Base-by-base conservation (phyloP, 2,113 vertebrate genomes). In the Syngnathus typhle region DNA sequence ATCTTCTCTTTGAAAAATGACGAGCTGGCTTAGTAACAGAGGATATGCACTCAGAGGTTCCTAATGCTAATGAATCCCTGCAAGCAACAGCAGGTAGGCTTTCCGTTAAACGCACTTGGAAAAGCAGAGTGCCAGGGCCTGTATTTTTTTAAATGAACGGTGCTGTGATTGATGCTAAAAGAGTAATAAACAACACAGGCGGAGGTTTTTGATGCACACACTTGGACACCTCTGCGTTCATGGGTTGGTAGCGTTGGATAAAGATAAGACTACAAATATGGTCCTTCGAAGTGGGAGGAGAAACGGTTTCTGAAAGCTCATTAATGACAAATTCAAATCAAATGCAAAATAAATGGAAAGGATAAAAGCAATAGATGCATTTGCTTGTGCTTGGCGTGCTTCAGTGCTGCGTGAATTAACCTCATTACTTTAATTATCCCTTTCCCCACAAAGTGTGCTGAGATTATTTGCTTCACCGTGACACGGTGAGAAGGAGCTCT, bases 51-150 rank as follows among this genome's bases (percentile, higher is more conserved):
- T 83, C 71, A 84, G 76, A 83, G 78, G 69, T 81, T 79, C 64
- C 82, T 88, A 81, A 76, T 90, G 82, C 86, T 80, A 71, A 81
- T 74, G 82, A 84, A 67, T 76, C 78, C 68, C 80, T 83, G 68
- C 80, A 78, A 87, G 83, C 79, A 74, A 75, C 64, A 84, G 75
- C 68, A 63, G 67, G 69, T 74, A 74, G 63, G 71, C 64, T 79
- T 81, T 65, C 77, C 67, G 58, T 82, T 67, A 56, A 7, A 55
- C 67, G 41, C 0, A 15, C 61, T 47, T 44, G 41, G 78, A 72
- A 75, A 75, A 79, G 78, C 60, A 0, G 32, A 73, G 71, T 67
- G 46, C 56, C 7, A 54, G 51, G 43, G 70, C 47, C 54, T 60
- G 60, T 64, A 71, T 69, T 49, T 7, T 51, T 51, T 65, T 69